Evolutionary conservation across 2,797 vertebrate species (phyloP).

Genomic region (Enteromius radiatus): DNA sequence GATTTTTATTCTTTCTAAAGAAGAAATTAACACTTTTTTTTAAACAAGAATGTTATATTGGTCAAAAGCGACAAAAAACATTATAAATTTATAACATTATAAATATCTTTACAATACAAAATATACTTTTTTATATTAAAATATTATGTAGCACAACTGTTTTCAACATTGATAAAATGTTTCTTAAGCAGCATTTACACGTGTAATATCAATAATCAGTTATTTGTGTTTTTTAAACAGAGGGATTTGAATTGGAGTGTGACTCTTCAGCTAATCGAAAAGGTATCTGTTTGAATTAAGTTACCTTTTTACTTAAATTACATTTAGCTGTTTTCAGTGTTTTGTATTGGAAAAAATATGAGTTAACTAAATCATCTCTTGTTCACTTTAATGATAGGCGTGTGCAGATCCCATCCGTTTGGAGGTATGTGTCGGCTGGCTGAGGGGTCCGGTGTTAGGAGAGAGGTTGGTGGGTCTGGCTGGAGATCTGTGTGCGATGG

Average conservation of each 20-base stretch:
- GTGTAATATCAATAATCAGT: neutral
- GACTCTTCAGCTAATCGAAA: slow-evolving; percentile 89
- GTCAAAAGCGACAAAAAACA: neutral
- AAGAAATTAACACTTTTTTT: neutral
- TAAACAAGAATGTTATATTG: neutral
- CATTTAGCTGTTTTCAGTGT: neutral
- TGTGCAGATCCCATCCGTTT: slow-evolving; percentile 81
- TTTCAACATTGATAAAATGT: neutral
- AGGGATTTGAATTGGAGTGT: slow-evolving; percentile 86
- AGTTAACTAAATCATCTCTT: slow-evolving; percentile 12
- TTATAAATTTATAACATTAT: neutral
- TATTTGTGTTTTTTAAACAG: slow-evolving; percentile 70
- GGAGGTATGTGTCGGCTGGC: slow-evolving; percentile 83
- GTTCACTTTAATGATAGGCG: slow-evolving; percentile 74
- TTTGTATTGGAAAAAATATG: neutral
- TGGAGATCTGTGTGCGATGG: slow-evolving; percentile 82
- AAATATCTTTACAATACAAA: neutral
- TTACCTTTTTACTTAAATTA: neutral
- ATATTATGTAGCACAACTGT: too few relatives aligned
- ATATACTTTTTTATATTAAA: neutral
- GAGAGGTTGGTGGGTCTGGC: slow-evolving; percentile 85
- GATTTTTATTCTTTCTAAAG: neutral
- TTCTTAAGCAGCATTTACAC: neutral
- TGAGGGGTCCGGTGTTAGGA: slow-evolving; percentile 89
- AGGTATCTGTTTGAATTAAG: slow-evolving; percentile 75